Conservation (phyloP, 2,888 invertebrate genomes). For the Nemapogon koenigi region DNA sequence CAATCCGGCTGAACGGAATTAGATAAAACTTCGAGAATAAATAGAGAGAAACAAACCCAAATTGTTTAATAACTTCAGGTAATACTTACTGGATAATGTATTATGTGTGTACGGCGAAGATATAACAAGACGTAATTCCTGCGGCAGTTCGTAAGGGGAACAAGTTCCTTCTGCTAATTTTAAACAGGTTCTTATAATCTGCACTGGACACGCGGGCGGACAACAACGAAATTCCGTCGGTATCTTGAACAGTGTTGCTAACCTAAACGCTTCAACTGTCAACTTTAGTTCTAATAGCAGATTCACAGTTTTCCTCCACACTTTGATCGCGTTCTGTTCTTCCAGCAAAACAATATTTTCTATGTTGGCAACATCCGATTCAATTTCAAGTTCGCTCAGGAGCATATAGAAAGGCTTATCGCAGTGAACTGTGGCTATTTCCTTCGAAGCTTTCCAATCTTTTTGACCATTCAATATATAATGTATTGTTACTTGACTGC, state of each 20-base stretch:
- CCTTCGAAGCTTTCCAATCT: constrained; percentile 32
- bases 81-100: constrained; percentile 38
- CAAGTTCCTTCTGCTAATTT: constrained; percentile 69
- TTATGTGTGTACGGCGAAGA: constrained; percentile 41
- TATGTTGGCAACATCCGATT: constrained; percentile 49
- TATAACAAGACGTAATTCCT: constrained; percentile 67
- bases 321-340: constrained; percentile 40
- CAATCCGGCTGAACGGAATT: no score
- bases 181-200: constrained; percentile 67
- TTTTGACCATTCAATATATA: constrained; percentile 44
- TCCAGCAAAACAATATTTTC: constrained; percentile 40
- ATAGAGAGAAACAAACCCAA: no score
- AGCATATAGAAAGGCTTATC: constrained; percentile 43
- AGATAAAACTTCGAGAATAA: no score
- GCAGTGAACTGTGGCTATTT: constrained; percentile 28
- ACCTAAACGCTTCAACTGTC: constrained; percentile 65
- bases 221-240: constrained; percentile 47
- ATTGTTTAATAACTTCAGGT: no score
- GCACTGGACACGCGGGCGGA: constrained; percentile 49
- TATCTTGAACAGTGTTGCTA: constrained; percentile 58
- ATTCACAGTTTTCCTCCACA: constrained; percentile 55
- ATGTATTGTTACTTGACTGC: constrained; percentile 38
- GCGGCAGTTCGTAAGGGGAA: constrained; percentile 68
- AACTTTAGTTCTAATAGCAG: constrained; percentile 63
- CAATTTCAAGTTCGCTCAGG: constrained; percentile 47